phyloP scores from a whole-genome alignment of 2,113 vertebrate species.

The Semnornis frantzii region DNA sequence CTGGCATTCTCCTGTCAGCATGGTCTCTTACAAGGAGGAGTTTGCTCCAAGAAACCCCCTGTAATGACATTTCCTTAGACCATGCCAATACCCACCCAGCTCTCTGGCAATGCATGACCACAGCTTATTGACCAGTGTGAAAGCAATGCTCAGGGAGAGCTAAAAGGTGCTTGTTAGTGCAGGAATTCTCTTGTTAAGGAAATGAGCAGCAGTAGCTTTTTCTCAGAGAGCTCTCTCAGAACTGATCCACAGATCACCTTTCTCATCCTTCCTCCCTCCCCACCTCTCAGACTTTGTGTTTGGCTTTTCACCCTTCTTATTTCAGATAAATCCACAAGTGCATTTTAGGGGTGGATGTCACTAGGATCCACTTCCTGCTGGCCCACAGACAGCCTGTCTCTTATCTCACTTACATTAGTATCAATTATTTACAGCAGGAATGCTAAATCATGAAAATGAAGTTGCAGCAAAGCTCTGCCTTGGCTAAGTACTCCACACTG shows the following conservation, averaged over 20 bases:
- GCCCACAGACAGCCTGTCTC: conserved; percentile 56
- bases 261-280: not conserved
- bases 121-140: not conserved
- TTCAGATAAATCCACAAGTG: conserved; percentile 24
- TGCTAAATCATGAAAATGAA: conserved; percentile 25
- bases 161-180: not conserved
- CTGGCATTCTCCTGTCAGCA: not conserved
- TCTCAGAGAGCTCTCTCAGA: not conserved
- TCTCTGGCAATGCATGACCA: not conserved
- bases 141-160: not conserved
- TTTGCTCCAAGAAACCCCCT: not conserved
- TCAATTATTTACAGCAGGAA: conserved; percentile 40
- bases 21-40: not conserved
- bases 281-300: not conserved
- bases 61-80: not conserved
- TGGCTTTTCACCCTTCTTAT: not conserved
- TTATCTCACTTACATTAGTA: conserved; percentile 55
- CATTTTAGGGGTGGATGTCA: conserved; percentile 50
- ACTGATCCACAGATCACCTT: not conserved
- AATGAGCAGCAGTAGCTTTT: not conserved
- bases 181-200: not conserved
- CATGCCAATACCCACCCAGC: not conserved
- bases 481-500: not conserved
- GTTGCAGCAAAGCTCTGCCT: not conserved
- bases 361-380: conserved; percentile 47